Base-by-base conservation (phyloP, 2,797 vertebrate species). In the Picus viridis region DNA sequence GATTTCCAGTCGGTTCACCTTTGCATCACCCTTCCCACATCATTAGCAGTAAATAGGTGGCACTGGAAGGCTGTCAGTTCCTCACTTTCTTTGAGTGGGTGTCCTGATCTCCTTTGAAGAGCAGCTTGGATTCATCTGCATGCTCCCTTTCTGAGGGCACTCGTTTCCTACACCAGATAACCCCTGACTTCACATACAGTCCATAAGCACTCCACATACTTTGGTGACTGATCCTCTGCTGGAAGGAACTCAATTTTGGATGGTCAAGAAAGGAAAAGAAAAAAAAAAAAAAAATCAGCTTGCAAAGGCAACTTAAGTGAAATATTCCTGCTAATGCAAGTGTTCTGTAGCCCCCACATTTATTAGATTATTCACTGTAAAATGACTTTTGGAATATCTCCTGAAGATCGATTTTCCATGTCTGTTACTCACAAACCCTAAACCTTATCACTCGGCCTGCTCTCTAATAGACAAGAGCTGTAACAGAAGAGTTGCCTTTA, bases 281-380 rank as follows among this genome's bases (percentile, higher is more conserved):
- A 39, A 39, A 9, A 39, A 39, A 39, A 9, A 39, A 39, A 41
- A 12, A 43, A 43, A 16, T n/a, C 73, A 69, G 13, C 30, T 30
- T 54, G 56, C 36, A 81, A 83, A 88, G 61, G 20, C 73, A 58
- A 92, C 67, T 79, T 69, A 88, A 69, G 32, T n/a, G 32, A 57
- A 87, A 89, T 71, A 57, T 74, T 69, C 54, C 74, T 53, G 26
- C 80, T 62, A 85, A 82, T 15, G 27, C n/a, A 70, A 45, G 43
- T 63, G 57, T 76, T 92, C 86, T 32, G 51, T 32, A 94, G 80
- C n/a, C 19, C 61, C 17, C 34, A 87, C 34, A 76, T 75, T 92
- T 95, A 22, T 59, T 89, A 90, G 71, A 86, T 78, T 82, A 86
- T 94, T 95, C 89, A 83, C 18, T 20, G 36, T 89, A 83, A 74